phyloP scores from a whole-genome alignment of 2,113 vertebrate genomes.

The Macquaria ambigua region DNA sequence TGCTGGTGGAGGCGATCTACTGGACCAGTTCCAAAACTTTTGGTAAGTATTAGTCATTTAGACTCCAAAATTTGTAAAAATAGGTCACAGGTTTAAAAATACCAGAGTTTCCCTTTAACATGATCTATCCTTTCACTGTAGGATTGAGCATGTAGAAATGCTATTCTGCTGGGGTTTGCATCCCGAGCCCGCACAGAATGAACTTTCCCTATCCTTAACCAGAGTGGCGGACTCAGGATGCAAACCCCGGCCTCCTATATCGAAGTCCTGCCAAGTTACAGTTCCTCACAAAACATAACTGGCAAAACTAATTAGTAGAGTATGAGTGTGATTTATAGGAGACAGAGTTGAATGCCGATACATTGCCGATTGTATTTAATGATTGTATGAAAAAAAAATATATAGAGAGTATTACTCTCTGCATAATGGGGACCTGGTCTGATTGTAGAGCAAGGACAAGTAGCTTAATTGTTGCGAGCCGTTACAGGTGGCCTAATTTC shows the following conservation, averaged over 20 bases:
- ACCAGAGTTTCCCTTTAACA: no score
- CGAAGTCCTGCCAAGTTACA: background rate
- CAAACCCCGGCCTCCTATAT: background rate
- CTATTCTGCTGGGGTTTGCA: no score
- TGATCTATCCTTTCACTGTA: no score
- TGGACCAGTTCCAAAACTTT: no score
- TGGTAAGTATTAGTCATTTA: no score
- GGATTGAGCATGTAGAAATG: no score
- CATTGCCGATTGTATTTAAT: background rate
- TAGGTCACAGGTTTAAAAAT: no score
- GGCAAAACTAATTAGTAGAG: background rate
- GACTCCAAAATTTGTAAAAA: no score
- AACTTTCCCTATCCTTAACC: no score
- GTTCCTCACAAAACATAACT: background rate
- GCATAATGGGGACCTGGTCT: constrained; percentile 32
- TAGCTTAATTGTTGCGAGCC: constrained; percentile 38
- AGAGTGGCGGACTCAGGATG: background rate
- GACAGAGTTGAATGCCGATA: background rate
- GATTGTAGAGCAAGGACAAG: constrained; percentile 56
- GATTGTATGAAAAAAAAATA: background rate
- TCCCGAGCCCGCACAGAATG: no score
- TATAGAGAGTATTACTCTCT: background rate
- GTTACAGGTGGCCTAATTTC: constrained; percentile 53
- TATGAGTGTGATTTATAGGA: background rate
- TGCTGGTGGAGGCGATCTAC: no score